phyloP scores from a whole-genome alignment of 2,113 vertebrate species.

The Panthera leo region DNA sequence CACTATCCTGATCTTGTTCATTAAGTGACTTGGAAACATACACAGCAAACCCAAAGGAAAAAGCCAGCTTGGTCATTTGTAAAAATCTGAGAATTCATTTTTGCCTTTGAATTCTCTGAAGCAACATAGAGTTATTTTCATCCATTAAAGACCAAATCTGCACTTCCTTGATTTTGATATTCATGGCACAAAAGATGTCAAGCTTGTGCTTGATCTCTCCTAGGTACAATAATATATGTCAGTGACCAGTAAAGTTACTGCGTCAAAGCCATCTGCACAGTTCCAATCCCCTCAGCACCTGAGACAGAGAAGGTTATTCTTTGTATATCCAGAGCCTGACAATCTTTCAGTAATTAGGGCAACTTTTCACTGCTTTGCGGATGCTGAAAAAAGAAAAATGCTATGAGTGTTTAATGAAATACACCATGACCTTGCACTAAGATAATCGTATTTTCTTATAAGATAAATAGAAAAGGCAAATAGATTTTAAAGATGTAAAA shows the following conservation, averaged over 20 bases:
- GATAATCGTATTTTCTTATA: constrained; percentile 59
- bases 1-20: not conserved
- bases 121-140: constrained; percentile 51
- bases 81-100: constrained; percentile 52
- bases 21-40: constrained; percentile 63
- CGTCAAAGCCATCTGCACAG: constrained; percentile 40
- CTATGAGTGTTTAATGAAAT: constrained; percentile 22
- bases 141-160: constrained; percentile 1
- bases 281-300: constrained; percentile 63
- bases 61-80: not conserved
- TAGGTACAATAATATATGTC: constrained; percentile 57
- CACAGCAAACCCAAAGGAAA: constrained; percentile 1
- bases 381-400: constrained; percentile 44
- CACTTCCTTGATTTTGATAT: constrained; percentile 42
- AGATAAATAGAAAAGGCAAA: constrained; percentile 64
- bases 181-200: constrained; percentile 42
- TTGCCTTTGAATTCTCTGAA: constrained; percentile 28
- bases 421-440: not conserved
- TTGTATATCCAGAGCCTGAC: constrained; percentile 8
- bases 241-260: constrained; percentile 52
- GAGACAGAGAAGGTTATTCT: constrained; percentile 43
- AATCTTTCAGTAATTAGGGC: constrained; percentile 29
- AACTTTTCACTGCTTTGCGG: not conserved
- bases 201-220: constrained; percentile 42
- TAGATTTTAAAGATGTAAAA: constrained; percentile 67